Percentiles rank a stretch among this genome's conserved stretches.
Conservation (phyloP, 64 coral and sea anemone genomes). For the Actinia tenebrosa region DNA sequence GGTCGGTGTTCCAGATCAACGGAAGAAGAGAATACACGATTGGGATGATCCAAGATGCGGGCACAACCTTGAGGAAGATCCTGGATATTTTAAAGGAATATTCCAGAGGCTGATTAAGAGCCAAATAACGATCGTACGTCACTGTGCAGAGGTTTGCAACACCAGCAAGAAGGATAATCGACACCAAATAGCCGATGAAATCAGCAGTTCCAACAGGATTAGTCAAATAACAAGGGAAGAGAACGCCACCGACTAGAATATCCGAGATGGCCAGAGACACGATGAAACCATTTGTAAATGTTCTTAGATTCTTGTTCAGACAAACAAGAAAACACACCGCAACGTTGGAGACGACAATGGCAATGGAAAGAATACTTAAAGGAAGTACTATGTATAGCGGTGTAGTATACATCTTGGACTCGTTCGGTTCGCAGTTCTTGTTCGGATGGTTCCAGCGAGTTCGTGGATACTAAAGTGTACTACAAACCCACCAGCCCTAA, state of each 20-base stretch:
- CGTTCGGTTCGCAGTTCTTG: background rate
- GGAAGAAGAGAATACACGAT: conserved; percentile 37
- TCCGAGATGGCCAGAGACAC: conserved; percentile 47
- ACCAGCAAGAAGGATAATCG: conserved; percentile 40
- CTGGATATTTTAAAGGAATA: conserved; percentile 30
- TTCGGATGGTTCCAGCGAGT: too few species aligned
- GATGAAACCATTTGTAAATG: conserved; percentile 42
- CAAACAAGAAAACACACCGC: conserved; percentile 25
- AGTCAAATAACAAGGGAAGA: conserved; percentile 14
- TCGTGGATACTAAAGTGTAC: too few species aligned
- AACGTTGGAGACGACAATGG: conserved; percentile 33
- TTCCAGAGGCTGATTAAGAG: conserved; percentile 30
- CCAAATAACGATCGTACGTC: conserved; percentile 44
- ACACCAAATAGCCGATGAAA: conserved; percentile 15
- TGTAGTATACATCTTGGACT: background rate
- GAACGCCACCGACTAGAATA: conserved; percentile 27
- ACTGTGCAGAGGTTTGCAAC: conserved; percentile 42
- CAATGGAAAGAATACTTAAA: conserved; percentile 16
- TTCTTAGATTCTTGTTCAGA: conserved; percentile 20
- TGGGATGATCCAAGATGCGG: conserved; percentile 42
- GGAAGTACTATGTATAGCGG: background rate
- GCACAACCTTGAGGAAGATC: conserved; percentile 7
- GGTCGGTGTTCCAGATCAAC: conserved; percentile 38
- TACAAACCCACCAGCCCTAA: background rate
- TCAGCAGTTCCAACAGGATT: conserved; percentile 14